phyloP scores from a whole-genome alignment of 1,140 invertebrate genomes.

The Sitophilus oryzae region DNA sequence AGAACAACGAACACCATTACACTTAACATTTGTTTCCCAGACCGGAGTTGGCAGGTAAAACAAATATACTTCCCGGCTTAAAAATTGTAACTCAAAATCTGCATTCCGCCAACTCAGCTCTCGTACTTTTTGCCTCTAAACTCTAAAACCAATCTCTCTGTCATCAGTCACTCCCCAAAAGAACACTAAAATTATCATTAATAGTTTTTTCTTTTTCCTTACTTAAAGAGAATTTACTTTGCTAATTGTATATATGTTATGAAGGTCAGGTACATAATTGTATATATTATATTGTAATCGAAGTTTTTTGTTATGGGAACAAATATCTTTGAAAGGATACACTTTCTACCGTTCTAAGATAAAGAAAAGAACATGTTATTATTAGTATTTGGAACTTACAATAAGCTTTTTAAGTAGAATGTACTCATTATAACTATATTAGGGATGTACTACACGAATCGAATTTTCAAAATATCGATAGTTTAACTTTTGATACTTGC shows the following conservation, averaged over 20 bases:
- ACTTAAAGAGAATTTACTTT: too few relatives aligned
- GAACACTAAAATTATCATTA: neutral
- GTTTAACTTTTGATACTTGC: too few relatives aligned
- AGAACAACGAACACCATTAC: neutral
- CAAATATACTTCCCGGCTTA: neutral
- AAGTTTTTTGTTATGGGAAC: too few relatives aligned
- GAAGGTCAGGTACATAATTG: constrained; percentile 15
- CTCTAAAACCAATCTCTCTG: neutral
- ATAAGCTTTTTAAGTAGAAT: too few relatives aligned
- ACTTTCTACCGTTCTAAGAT: too few relatives aligned
- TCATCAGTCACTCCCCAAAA: neutral
- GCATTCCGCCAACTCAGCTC: neutral
- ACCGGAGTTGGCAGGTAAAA: neutral
- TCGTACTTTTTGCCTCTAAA: neutral
- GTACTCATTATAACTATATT: too few relatives aligned
- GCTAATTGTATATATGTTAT: constrained; percentile 19
- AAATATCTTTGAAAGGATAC: too few relatives aligned
- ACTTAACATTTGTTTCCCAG: neutral
- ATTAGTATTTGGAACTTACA: too few relatives aligned
- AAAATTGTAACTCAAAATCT: neutral
- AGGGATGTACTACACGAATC: too few relatives aligned
- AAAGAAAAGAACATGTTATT: too few relatives aligned
- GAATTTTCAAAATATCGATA: too few relatives aligned
- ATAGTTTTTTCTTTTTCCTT: neutral
- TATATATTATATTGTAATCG: constrained; percentile 6